These are phyloP conservation scores for Musca vetustissima DNA, from an alignment of 1,140 invertebrate species.

Conservation along the genomic window DNA sequence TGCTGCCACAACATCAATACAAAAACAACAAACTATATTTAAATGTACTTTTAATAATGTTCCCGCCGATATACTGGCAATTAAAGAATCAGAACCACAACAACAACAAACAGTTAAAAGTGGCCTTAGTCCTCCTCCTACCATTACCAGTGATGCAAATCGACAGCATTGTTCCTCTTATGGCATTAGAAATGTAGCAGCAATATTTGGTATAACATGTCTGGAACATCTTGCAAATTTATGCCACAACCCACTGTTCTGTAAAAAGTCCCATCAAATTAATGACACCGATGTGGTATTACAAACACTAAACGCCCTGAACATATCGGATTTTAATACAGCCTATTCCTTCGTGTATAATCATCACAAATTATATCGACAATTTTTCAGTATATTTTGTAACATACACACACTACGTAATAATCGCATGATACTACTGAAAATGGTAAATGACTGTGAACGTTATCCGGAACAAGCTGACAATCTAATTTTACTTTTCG, in stretches of 20 bases:
- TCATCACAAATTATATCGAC: constrained; percentile 12
- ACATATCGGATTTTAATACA: not conserved
- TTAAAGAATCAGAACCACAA: no score
- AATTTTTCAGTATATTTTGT: constrained; percentile 11
- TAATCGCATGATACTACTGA: not conserved
- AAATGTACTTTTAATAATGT: no score
- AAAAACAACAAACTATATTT: no score
- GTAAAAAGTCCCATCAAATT: not conserved
- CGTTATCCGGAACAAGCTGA: constrained; percentile 8
- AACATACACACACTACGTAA: not conserved
- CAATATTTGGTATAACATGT: constrained; percentile 8
- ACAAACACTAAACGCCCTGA: not conserved
- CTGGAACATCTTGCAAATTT: not conserved
- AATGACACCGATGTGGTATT: not conserved
- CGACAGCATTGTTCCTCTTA: no score
- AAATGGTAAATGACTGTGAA: constrained; percentile 21
- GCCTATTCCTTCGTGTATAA: constrained; percentile 3
- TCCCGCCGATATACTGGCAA: no score
- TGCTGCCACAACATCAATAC: no score
- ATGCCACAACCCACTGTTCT: not conserved
- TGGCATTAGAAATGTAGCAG: no score
- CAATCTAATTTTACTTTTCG: not conserved
- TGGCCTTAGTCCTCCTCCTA: no score
- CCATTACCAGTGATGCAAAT: no score
- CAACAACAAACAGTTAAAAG: no score